phyloP scores from a whole-genome alignment of 1,140 invertebrate genomes.

The Mercenaria mercenaria region DNA sequence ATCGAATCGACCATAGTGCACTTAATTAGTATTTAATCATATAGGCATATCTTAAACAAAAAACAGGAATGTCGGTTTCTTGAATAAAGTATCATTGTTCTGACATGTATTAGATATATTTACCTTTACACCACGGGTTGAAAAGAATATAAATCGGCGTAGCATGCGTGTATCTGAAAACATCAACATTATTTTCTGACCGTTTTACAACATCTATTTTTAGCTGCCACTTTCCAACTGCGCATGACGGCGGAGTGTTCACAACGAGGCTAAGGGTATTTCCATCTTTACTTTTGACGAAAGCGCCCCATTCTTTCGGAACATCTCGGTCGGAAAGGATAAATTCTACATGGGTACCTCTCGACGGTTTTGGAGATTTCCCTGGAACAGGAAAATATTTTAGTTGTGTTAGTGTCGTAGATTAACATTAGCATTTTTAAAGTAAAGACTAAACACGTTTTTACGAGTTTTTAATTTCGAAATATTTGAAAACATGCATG shows the following conservation, averaged over 20 bases:
- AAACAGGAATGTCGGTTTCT: no score
- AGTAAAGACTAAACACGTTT: no score
- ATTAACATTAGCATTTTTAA: no score
- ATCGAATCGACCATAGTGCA: no score
- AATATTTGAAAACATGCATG: no score
- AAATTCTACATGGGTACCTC: conserved; percentile 36
- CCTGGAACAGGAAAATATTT: conserved; percentile 18
- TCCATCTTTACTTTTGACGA: background rate
- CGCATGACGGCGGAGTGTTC: conserved; percentile 88
- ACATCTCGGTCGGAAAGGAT: conserved; percentile 41
- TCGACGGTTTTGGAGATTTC: background rate
- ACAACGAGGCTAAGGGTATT: conserved; percentile 32
- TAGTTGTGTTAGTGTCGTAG: no score
- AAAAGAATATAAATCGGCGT: conserved; percentile 91
- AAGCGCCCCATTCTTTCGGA: conserved; percentile 36
- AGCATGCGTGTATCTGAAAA: conserved; percentile 89
- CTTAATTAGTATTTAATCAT: no score
- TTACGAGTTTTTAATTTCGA: no score
- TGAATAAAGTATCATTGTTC: no score
- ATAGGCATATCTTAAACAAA: no score
- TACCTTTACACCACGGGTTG: conserved; percentile 94
- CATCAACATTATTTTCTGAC: conserved; percentile 81
- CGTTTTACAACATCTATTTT: conserved; percentile 93
- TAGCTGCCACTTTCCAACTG: conserved; percentile 94
- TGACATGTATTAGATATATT: background rate